These are phyloP conservation scores for Pristionchus pacificus DNA, from an alignment of 1,140 invertebrate genomes.

Conservation along the genomic window DNA sequence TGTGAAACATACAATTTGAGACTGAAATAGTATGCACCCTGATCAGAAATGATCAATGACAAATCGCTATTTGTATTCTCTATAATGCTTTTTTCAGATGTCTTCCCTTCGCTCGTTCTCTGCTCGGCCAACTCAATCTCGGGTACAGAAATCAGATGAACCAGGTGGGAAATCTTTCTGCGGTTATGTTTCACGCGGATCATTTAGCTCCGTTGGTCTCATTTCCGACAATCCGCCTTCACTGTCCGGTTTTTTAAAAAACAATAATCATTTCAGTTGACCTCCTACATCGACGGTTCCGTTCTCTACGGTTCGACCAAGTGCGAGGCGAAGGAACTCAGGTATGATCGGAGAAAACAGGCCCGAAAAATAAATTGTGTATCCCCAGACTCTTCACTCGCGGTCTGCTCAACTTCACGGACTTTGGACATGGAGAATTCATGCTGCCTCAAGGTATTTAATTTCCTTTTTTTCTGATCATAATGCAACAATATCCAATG, in stretches of 20 bases:
- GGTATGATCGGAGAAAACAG: too few relatives aligned
- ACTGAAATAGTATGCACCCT: too few relatives aligned
- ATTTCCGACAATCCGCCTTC: too few relatives aligned
- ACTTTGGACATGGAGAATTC: conserved; percentile 35
- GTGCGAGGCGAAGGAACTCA: conserved; percentile 57
- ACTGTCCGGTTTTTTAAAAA: too few relatives aligned
- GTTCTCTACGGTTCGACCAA: conserved; percentile 60
- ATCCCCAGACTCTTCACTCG: conserved; percentile 34
- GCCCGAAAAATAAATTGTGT: too few relatives aligned
- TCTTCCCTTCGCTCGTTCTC: conserved; percentile 85
- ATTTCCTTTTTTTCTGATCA: too few relatives aligned
- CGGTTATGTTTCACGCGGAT: neutral
- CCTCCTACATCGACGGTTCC: conserved; percentile 61
- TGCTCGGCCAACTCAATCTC: conserved; percentile 78
- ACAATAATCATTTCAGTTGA: too few relatives aligned
- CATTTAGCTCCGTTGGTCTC: too few relatives aligned
- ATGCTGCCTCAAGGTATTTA: conserved; percentile 41
- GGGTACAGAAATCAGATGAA: conserved; percentile 60
- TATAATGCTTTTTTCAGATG: conserved; percentile 64
- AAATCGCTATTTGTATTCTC: neutral
- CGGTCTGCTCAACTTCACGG: conserved; percentile 43
- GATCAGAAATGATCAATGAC: too few relatives aligned
- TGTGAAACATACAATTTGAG: too few relatives aligned
- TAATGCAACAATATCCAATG: too few relatives aligned
- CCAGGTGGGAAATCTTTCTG: conserved; percentile 54